Evolutionary conservation across 1,140 invertebrate genomes (phyloP).

Genomic region (Apis cerana): DNA sequence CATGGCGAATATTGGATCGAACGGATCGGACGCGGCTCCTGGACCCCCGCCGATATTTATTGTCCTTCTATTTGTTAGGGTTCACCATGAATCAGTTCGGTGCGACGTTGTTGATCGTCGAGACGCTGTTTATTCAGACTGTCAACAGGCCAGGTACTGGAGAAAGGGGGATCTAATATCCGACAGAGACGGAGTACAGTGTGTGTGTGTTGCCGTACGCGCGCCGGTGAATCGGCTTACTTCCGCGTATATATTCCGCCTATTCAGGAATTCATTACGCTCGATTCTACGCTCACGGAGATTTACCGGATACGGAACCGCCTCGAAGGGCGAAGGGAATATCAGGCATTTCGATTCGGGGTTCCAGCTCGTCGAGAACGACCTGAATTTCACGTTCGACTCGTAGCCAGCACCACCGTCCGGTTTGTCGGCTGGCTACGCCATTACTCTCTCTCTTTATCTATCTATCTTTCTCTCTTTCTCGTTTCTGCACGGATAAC

Average conservation of each 20-base stretch:
- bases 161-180: constrained; percentile 38
- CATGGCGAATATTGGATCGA: neutral
- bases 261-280: constrained; percentile 72
- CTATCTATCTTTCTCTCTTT: no score
- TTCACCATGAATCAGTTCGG: constrained; percentile 33
- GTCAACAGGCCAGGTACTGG: constrained; percentile 49
- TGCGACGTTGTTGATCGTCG: constrained; percentile 46
- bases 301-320: constrained; percentile 62
- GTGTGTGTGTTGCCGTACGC: neutral
- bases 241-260: constrained; percentile 58
- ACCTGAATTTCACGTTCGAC: constrained; percentile 35
- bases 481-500: constrained; percentile 24
- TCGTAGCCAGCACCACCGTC: neutral
- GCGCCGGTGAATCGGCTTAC: constrained; percentile 55
- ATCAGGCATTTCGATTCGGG: constrained; percentile 57
- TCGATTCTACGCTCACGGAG: constrained; percentile 65
- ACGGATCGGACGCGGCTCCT: neutral
- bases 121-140: constrained; percentile 58
- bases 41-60: constrained; percentile 17
- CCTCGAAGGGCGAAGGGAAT: constrained; percentile 43
- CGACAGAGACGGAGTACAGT: neutral
- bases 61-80: constrained; percentile 33
- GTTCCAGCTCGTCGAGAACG: constrained; percentile 34
- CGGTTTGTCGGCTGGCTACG: neutral
- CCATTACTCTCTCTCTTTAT: neutral